Evolutionary conservation across 2,888 invertebrate genomes (phyloP).

Genomic region (Didymodactylos carnosus): DNA sequence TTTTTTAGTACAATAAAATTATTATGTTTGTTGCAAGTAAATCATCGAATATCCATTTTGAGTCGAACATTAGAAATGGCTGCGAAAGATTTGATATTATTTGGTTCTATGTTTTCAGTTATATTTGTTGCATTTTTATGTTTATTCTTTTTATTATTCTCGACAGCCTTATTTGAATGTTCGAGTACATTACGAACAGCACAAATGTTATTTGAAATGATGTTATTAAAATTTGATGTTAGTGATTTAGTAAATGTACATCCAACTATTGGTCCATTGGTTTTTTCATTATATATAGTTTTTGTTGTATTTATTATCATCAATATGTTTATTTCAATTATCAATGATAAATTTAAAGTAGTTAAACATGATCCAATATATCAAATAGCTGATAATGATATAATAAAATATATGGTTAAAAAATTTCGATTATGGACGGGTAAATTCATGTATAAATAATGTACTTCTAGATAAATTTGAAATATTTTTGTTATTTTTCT

Average conservation of each 20-base stretch:
- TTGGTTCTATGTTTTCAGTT: too few species aligned
- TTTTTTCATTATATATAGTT: background rate
- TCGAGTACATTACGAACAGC: background rate
- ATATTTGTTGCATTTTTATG: too few species aligned
- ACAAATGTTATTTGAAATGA: slow-evolving; percentile 4
- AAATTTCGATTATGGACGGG: background rate
- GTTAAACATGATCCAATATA: background rate
- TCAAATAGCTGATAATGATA: background rate
- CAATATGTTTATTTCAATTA: slow-evolving; percentile 5
- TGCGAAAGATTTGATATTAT: too few species aligned
- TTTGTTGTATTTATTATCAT: slow-evolving; percentile 2
- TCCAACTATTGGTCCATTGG: background rate
- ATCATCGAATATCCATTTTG: too few species aligned
- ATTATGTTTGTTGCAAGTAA: too few species aligned
- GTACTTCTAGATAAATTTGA: too few species aligned
- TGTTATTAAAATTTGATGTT: slow-evolving; percentile 6
- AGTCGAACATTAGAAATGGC: too few species aligned
- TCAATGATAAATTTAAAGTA: slow-evolving; percentile 3
- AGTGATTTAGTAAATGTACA: background rate
- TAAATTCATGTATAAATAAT: too few species aligned
- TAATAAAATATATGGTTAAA: background rate
- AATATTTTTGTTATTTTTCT: background rate
- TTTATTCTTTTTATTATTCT: too few species aligned
- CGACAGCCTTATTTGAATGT: background rate
- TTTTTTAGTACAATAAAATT: too few species aligned